These are phyloP conservation scores for Tetragonisca angustula DNA, from an alignment of 2,888 invertebrate genomes.

Conservation along the genomic window DNA sequence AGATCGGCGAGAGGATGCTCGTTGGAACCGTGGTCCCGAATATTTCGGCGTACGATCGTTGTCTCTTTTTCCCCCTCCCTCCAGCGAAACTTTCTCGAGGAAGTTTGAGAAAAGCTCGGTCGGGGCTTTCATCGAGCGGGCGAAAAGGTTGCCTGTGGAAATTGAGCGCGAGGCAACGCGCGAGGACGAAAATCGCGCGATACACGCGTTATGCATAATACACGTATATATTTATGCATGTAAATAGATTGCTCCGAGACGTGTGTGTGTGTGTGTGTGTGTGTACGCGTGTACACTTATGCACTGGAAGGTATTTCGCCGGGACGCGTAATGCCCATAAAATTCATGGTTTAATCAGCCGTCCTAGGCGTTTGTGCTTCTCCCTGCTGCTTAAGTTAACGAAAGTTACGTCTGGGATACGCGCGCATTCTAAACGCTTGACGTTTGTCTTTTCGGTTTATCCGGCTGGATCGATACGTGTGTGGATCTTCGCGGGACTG, in stretches of 20 bases:
- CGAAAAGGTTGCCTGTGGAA: neutral
- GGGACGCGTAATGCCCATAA: constrained; percentile 73
- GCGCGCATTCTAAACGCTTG: constrained; percentile 34
- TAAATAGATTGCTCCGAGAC: constrained; percentile 57
- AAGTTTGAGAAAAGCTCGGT: neutral
- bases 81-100: neutral
- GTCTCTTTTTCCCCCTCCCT: neutral
- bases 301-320: constrained; percentile 51
- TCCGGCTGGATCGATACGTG: constrained; percentile 1
- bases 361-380: constrained; percentile 29
- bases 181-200: constrained; percentile 15
- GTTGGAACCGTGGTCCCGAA: neutral
- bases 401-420: constrained; percentile 36
- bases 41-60: constrained; percentile 5
- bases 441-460: constrained; percentile 22
- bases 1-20: constrained; percentile 8
- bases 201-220: constrained; percentile 57
- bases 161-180: neutral
- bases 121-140: neutral
- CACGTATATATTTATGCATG: constrained; percentile 59
- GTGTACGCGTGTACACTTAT: constrained; percentile 16
- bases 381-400: constrained; percentile 58
- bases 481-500: neutral
- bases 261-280: neutral
- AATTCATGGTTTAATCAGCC: constrained; percentile 75